phyloP scores from a whole-genome alignment of 2,113 vertebrate genomes.

The Miniopterus natalensis region DNA sequence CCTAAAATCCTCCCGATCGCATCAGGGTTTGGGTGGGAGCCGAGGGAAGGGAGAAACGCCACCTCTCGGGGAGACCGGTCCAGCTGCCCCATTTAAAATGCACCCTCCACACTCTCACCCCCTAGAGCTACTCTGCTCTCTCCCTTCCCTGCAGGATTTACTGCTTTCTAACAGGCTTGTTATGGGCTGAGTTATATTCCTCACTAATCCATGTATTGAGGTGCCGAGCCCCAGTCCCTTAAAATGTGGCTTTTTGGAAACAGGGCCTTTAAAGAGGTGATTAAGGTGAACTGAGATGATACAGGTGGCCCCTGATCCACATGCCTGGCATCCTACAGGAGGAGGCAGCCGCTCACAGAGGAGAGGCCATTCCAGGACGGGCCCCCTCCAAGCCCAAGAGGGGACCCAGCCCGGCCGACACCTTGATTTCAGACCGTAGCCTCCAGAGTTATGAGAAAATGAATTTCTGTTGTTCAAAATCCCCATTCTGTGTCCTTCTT shows the following conservation, averaged over 20 bases:
- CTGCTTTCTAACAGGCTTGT: neutral
- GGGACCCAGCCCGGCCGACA: accelerated
- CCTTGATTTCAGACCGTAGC: accelerated
- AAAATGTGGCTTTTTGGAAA: neutral
- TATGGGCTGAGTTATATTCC: too few relatives aligned
- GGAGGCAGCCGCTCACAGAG: accelerated
- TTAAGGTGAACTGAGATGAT: neutral
- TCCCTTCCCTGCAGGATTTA: accelerated
- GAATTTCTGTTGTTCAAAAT: accelerated
- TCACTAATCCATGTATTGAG: accelerated
- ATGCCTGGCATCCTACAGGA: neutral
- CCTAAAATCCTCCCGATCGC: neutral
- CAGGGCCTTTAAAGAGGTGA: neutral
- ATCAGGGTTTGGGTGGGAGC: accelerated
- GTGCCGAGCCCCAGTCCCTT: too few relatives aligned
- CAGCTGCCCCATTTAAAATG: accelerated
- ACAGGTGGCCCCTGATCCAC: neutral
- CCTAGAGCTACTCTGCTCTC: neutral
- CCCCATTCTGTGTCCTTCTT: neutral
- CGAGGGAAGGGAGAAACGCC: neutral
- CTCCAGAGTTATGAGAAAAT: neutral
- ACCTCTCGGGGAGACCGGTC: neutral
- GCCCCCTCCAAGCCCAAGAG: neutral
- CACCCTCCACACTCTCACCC: accelerated
- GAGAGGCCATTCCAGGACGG: accelerated